Percentiles rank a stretch among this genome's conserved stretches.
Conservation (phyloP, 2,888 invertebrate genomes). For the Chymomyza caudatula region DNA sequence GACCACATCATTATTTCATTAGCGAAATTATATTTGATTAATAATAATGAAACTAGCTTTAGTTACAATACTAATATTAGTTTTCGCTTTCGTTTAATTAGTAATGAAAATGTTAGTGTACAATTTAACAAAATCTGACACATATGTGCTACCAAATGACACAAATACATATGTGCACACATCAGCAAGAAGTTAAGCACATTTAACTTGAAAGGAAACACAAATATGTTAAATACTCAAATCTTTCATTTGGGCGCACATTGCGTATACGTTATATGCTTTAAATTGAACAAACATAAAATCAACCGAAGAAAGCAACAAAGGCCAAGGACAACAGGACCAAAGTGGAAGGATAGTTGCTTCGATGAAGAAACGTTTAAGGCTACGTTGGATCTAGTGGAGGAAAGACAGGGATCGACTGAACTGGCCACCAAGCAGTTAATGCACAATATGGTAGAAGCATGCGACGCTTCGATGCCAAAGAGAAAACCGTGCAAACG, state of each 20-base stretch:
- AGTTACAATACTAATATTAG: background rate
- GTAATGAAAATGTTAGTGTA: background rate
- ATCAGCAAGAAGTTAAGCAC: background rate
- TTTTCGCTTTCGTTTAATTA: background rate
- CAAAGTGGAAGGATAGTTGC: no score
- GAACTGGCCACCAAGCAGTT: no score
- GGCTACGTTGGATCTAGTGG: no score
- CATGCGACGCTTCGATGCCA: no score
- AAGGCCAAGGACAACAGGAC: no score
- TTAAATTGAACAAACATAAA: background rate
- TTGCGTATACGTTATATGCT: background rate
- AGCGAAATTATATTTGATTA: background rate
- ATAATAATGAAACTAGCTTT: background rate
- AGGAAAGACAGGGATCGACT: no score
- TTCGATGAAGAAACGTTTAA: no score
- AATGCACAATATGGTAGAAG: no score
- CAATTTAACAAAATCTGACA: background rate
- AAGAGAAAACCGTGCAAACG: no score
- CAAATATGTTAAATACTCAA: background rate
- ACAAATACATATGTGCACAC: no score
- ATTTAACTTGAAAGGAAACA: background rate
- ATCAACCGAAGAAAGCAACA: no score
- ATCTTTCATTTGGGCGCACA: background rate
- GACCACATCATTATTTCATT: background rate
- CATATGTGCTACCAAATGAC: no score